Evolutionary conservation across 2,113 vertebrate species (phyloP).

Genomic region (Scytalopus superciliaris): DNA sequence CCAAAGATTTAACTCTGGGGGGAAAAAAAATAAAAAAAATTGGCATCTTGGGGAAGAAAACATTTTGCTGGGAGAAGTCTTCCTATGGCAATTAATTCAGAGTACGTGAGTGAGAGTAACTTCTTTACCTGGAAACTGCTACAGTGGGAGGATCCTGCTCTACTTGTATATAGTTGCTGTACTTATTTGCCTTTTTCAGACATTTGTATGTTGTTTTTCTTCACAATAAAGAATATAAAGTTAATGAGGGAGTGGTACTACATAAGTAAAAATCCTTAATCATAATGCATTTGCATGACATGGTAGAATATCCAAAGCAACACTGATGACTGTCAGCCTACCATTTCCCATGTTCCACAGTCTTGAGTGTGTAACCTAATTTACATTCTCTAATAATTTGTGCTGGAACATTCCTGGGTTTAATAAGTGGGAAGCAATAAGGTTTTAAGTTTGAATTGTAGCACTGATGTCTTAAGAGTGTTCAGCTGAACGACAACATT

Average conservation of each 20-base stretch:
- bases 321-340: background rate
- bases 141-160: background rate
- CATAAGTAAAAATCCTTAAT: background rate
- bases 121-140: background rate
- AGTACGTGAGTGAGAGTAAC: background rate
- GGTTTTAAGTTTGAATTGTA: background rate
- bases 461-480: background rate
- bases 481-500: background rate
- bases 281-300: slow-evolving; percentile 1
- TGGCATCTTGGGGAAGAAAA: background rate
- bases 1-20: background rate
- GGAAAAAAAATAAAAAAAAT: background rate
- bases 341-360: background rate
- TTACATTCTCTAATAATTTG: background rate
- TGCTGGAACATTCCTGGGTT: background rate
- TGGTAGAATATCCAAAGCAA: slow-evolving; percentile 11
- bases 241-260: background rate
- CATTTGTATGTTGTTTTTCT: background rate
- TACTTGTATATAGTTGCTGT: background rate
- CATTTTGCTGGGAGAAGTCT: background rate
- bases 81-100: background rate
- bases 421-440: background rate
- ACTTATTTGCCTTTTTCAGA: background rate
- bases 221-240: background rate
- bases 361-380: background rate